phyloP scores from a whole-genome alignment of 2,888 invertebrate species.

The Sinopyrophorus schimmeli region DNA sequence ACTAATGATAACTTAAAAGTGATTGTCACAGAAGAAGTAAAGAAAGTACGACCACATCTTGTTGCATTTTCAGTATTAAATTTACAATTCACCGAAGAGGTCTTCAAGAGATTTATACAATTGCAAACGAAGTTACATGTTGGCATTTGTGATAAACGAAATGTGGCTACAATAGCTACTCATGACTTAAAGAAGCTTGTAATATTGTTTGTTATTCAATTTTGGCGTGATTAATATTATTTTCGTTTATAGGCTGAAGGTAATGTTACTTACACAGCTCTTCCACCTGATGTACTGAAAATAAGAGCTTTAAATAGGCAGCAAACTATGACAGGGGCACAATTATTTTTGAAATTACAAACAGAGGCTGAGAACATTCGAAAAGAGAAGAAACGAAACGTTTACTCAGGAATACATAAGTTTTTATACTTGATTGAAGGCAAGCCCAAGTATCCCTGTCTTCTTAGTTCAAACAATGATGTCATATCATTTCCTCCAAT shows the following conservation, averaged over 20 bases:
- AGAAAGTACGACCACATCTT: constrained; percentile 69
- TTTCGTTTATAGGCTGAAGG: constrained; percentile 51
- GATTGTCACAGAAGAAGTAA: constrained; percentile 51
- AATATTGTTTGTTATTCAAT: constrained; percentile 20
- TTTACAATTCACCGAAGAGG: constrained; percentile 63
- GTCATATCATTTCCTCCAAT: constrained; percentile 87
- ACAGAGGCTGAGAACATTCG: constrained; percentile 78
- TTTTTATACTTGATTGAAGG: constrained; percentile 79
- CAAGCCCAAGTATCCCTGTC: constrained; percentile 72
- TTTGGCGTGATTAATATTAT: constrained; percentile 1
- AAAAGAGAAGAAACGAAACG: constrained; percentile 82
- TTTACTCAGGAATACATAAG: constrained; percentile 82
- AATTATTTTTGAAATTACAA: constrained; percentile 69
- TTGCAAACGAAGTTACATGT: constrained; percentile 79
- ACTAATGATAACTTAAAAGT: constrained; percentile 37
- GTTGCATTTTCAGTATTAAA: constrained; percentile 72
- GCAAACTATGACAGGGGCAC: constrained; percentile 65
- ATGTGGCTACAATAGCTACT: constrained; percentile 79
- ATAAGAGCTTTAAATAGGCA: constrained; percentile 69
- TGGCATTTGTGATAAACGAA: constrained; percentile 75
- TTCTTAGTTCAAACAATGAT: constrained; percentile 64
- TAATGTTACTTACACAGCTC: constrained; percentile 69
- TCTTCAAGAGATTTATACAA: constrained; percentile 74
- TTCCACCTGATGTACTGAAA: constrained; percentile 63
- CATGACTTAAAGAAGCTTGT: constrained; percentile 72